Conservation (phyloP, 2,113 vertebrate genomes). For the Cacatua alba region DNA sequence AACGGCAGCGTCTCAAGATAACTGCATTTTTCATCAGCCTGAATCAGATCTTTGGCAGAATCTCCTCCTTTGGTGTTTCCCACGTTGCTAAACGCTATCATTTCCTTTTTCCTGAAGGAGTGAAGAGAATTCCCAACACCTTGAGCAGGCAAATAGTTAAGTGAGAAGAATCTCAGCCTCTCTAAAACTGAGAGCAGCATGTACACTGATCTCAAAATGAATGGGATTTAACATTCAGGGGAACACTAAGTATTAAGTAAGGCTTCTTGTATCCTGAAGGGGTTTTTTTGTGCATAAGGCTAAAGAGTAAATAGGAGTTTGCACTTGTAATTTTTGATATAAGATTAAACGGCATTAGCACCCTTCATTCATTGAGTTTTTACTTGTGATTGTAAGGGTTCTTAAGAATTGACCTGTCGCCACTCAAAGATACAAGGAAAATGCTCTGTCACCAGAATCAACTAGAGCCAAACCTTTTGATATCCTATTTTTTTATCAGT, state of each 20-base stretch:
- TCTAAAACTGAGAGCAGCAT: neutral
- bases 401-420: neutral
- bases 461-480: neutral
- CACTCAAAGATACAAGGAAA: neutral
- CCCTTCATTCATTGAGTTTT: neutral
- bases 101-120: neutral
- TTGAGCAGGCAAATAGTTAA: neutral
- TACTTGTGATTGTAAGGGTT: neutral
- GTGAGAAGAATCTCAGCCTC: neutral
- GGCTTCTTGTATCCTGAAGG: neutral
- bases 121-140: neutral
- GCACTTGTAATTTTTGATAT: neutral
- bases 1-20: neutral
- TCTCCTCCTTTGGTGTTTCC: neutral
- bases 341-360: neutral
- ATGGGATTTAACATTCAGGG: neutral
- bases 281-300: neutral
- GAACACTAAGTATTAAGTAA: neutral
- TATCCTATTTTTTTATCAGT: neutral
- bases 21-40: neutral
- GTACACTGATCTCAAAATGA: neutral
- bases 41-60: neutral
- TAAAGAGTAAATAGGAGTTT: neutral
- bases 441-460: neutral
- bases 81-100: neutral